phyloP scores from a whole-genome alignment of 2,797 vertebrate genomes.

The Glossophaga mutica region DNA sequence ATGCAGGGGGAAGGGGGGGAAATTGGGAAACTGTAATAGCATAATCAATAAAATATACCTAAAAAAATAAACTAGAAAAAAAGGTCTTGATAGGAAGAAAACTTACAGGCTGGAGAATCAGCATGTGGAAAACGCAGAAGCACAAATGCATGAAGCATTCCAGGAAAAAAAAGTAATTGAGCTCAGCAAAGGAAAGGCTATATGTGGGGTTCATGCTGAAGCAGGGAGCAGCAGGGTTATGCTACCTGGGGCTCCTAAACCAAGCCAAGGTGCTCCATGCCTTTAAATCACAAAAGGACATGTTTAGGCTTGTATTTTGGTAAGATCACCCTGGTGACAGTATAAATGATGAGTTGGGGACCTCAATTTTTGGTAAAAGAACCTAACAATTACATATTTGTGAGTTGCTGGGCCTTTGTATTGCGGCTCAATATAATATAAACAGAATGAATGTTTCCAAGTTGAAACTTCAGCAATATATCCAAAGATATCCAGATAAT shows the following conservation, averaged over 20 bases:
- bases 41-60: no score
- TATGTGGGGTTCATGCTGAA: fast-evolving
- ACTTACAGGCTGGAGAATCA: background rate
- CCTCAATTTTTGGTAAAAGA: background rate
- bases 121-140: background rate
- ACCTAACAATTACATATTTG: background rate
- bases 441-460: background rate
- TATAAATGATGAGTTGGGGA: background rate
- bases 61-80: no score
- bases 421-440: background rate
- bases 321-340: background rate
- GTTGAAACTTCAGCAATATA: background rate
- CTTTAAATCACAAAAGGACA: background rate
- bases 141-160: background rate
- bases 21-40: no score
- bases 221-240: background rate
- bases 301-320: background rate
- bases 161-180: background rate
- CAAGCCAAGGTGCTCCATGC: fast-evolving
- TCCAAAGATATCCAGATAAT: background rate
- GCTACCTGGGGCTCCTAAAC: background rate
- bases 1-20: no score
- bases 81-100: background rate
- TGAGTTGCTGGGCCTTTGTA: background rate
- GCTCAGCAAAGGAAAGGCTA: fast-evolving